A percentile compares a stretch with the other conserved stretches of the same genome.
These are phyloP conservation scores for Spicauda simplicius DNA, from an alignment of 2,888 invertebrate species.

Conservation along the genomic window DNA sequence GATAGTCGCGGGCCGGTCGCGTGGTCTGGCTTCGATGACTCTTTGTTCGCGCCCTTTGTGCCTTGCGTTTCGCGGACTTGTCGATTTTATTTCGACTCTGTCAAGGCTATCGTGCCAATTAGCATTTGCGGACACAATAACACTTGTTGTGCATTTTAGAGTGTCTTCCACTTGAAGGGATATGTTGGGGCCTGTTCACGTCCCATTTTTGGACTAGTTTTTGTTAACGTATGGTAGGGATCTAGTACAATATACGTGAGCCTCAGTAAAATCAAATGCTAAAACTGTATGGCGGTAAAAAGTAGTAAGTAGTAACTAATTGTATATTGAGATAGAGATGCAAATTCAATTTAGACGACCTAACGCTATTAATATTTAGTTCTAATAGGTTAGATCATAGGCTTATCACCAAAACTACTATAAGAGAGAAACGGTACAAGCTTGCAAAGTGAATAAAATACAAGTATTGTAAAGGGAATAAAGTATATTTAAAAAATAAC, in stretches of 20 bases:
- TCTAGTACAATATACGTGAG: not conserved
- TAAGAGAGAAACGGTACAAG: too few species aligned
- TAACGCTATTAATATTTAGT: too few species aligned
- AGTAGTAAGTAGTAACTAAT: too few species aligned
- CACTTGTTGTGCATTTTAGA: constrained; percentile 35
- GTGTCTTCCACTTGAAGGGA: constrained; percentile 22
- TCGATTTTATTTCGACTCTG: constrained; percentile 34
- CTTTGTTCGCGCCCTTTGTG: constrained; percentile 44
- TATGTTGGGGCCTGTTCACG: not conserved
- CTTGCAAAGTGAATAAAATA: too few species aligned
- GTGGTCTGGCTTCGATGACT: constrained; percentile 62
- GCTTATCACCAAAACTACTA: too few species aligned
- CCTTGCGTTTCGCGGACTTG: constrained; percentile 33
- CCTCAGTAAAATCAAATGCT: too few species aligned
- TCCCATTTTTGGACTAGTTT: constrained; percentile 15
- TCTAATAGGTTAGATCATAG: too few species aligned
- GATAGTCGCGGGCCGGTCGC: constrained; percentile 56
- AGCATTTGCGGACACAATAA: constrained; percentile 33
- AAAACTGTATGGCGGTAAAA: too few species aligned
- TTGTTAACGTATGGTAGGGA: not conserved
- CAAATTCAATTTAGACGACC: too few species aligned
- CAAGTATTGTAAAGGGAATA: too few species aligned
- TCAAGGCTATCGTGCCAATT: constrained; percentile 36
- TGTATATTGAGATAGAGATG: too few species aligned
- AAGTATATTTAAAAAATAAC: too few species aligned